Conservation (phyloP, 2,113 vertebrate species). For the Corythornis vintsioides region DNA sequence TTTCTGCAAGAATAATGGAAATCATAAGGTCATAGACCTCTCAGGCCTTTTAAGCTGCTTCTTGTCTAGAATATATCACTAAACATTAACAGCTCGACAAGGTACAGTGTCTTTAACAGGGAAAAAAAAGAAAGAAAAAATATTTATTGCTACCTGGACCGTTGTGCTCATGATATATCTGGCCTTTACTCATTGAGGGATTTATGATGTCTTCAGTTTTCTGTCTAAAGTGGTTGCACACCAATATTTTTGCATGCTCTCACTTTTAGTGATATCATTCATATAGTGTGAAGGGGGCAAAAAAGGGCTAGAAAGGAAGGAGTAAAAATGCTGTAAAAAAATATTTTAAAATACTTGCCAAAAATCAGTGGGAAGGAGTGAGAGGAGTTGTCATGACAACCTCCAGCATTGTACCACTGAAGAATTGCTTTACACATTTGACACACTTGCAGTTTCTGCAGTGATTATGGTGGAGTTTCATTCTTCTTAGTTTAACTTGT, state of each 20-base stretch:
- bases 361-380: slow-evolving; percentile 75
- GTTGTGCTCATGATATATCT: background rate
- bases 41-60: background rate
- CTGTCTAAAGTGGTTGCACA: background rate
- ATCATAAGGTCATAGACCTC: background rate
- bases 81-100: background rate
- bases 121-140: background rate
- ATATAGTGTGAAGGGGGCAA: background rate
- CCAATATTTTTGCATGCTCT: background rate
- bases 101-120: background rate
- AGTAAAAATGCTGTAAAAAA: slow-evolving; percentile 41
- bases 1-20: background rate
- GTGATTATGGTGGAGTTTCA: slow-evolving; percentile 29
- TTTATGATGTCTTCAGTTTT: background rate
- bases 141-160: background rate
- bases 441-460: slow-evolving; percentile 49
- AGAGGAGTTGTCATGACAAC: slow-evolving; percentile 75
- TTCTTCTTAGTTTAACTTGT: background rate
- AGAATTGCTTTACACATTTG: slow-evolving; percentile 62
- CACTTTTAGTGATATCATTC: background rate
- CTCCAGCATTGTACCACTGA: slow-evolving; percentile 65
- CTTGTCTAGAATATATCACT: background rate
- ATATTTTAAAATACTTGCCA: slow-evolving; percentile 43
- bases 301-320: slow-evolving; percentile 38
- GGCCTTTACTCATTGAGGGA: no score